Base-by-base conservation (phyloP, 2,797 vertebrate species). In the Sebastes dallii region DNA sequence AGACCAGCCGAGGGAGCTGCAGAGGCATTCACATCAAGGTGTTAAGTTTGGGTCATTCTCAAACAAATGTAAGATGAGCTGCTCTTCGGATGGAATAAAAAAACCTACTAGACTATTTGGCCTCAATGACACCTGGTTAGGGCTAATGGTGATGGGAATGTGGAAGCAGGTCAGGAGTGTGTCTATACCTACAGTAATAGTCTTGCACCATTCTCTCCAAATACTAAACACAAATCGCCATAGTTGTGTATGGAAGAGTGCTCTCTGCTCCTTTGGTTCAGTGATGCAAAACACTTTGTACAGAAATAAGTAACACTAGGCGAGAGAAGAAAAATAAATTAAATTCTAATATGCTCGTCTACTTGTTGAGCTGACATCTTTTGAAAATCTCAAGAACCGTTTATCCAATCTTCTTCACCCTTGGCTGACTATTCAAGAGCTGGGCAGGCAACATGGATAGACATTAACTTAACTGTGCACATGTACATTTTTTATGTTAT, bases 351-450 rank as follows among this genome's bases (percentile, higher is more conserved):
- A 8, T 0, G 42, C 42, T 46, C 1, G 3, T 46, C 16, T 18
- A 46, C 42, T 46, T 46, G 42, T 46, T 46, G 50, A 52, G 50
- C n/a, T 52, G 20, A 52, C 0, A 0, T n/a, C 46, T 0, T 52
- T 20, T 52, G 42, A 46, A 46, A 0, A 46, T 46, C 42, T 46
- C 42, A 27, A 27, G 27, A 27, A 27, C 27, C 5, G 27, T 27
- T 27, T 27, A 27, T 27, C 27, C 16, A 18, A 18, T 46, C 42
- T 18, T 18, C 42, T 46, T 46, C 42, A 46, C 42, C 16, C 14
- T 42, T 42, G 39, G 39, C 39, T 7, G 39, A 16, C 16, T 42
- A 16, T 42, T 46, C 42, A 46, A 46, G 42, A 46, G 42, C 14
- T 46, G 16, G 42, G 42, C 16, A 0, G 42, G 16, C 0, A 46